These are phyloP conservation scores for Cataglyphis rosenhaueri DNA, from an alignment of 2,888 invertebrate species.

Conservation along the genomic window DNA sequence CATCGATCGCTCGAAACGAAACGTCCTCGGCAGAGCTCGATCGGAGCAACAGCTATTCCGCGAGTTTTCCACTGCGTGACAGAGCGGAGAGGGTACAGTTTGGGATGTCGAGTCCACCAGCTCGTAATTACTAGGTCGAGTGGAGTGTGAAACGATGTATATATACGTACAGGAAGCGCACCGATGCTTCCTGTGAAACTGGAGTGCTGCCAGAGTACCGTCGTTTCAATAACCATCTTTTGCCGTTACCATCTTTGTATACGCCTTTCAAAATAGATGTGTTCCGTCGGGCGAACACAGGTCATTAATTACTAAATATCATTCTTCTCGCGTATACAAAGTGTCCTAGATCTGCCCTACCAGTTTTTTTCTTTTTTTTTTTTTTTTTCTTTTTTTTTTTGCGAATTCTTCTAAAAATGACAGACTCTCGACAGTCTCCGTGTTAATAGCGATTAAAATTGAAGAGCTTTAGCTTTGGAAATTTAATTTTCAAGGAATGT, in stretches of 20 bases:
- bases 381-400: background rate
- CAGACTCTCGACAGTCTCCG: background rate
- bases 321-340: slow-evolving; percentile 4
- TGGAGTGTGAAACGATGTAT: slow-evolving; percentile 70
- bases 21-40: slow-evolving; percentile 25
- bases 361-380: background rate
- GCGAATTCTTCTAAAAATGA: background rate
- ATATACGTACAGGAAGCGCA: slow-evolving; percentile 31
- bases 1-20: slow-evolving; percentile 33
- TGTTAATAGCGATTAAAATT: too few species aligned
- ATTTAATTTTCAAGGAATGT: background rate
- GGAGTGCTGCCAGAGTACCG: slow-evolving; percentile 64
- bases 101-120: slow-evolving; percentile 58
- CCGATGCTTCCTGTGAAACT: slow-evolving; percentile 61
- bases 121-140: slow-evolving; percentile 72
- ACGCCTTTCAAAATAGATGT: slow-evolving; percentile 17
- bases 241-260: slow-evolving; percentile 28
- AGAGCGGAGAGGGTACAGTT: slow-evolving; percentile 20
- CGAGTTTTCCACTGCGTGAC: slow-evolving; percentile 47
- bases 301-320: slow-evolving; percentile 36
- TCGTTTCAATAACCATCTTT: slow-evolving; percentile 51
- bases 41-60: slow-evolving; percentile 48
- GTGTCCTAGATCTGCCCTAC: background rate
- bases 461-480: background rate
- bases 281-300: background rate